These are phyloP conservation scores for Tachina fera DNA, from an alignment of 2,888 invertebrate genomes.

Conservation along the genomic window DNA sequence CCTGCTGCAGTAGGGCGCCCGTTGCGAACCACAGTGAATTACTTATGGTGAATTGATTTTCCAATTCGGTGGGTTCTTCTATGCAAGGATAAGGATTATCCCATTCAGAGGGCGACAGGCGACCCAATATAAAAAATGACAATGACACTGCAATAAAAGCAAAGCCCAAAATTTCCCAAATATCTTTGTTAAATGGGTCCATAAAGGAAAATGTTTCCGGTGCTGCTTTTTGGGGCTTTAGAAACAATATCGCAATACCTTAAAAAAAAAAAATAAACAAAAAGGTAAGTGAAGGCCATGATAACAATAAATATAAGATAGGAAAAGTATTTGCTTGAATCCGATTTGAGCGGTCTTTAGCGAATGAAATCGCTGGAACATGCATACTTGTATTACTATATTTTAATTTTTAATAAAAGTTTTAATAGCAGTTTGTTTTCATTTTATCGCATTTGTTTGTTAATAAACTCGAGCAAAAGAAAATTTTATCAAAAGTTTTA, in stretches of 20 bases:
- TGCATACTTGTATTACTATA: no score
- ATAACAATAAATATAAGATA: not conserved
- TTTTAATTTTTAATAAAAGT: no score
- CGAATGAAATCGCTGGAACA: no score
- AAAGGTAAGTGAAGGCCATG: not conserved
- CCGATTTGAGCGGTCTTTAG: no score
- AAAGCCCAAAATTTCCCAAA: constrained; percentile 92
- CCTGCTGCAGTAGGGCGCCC: constrained; percentile 93
- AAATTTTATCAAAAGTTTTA: no score
- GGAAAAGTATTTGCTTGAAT: not conserved
- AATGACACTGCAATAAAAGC: constrained; percentile 91
- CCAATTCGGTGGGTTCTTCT: constrained; percentile 91
- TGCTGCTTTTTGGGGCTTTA: constrained; percentile 91
- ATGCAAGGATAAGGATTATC: constrained; percentile 93
- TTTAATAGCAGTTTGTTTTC: no score
- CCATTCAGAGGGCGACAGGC: constrained; percentile 94
- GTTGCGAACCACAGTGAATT: constrained; percentile 95
- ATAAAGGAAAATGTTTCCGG: constrained; percentile 96
- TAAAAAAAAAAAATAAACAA: not conserved
- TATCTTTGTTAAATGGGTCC: constrained; percentile 92
- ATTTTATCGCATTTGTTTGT: no score
- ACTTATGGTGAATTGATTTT: constrained; percentile 91
- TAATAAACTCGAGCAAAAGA: no score
- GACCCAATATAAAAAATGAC: constrained; percentile 90
- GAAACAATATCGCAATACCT: constrained; percentile 94